These are phyloP conservation scores for Acanthosepion lycidas DNA, from an alignment of 2,888 invertebrate genomes.

Conservation along the genomic window DNA sequence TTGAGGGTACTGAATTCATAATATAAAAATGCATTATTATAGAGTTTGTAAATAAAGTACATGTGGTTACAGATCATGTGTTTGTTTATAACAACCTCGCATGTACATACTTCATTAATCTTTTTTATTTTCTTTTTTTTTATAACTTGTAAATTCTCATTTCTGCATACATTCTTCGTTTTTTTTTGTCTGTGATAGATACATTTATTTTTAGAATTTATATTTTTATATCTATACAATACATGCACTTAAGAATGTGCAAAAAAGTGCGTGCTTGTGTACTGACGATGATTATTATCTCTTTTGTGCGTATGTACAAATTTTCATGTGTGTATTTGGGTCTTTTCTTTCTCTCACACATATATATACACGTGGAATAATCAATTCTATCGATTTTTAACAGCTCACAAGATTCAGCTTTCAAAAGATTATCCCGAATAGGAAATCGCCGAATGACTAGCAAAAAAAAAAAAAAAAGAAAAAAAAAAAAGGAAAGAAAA, in stretches of 20 bases:
- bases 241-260: not conserved
- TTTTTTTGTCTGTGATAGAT: too few species aligned
- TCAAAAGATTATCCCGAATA: not conserved
- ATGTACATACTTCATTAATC: too few species aligned
- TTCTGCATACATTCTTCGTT: too few species aligned
- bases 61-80: too few species aligned
- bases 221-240: too few species aligned
- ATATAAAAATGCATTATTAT: too few species aligned
- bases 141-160: too few species aligned
- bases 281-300: not conserved
- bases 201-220: too few species aligned
- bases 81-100: too few species aligned
- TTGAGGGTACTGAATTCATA: too few species aligned
- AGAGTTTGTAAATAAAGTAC: too few species aligned
- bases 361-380: constrained; percentile 17
- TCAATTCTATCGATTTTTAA: constrained; percentile 24
- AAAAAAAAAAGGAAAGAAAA: not conserved
- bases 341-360: not conserved
- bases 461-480: not conserved
- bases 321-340: not conserved
- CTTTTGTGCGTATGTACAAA: not conserved
- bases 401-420: not conserved
- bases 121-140: too few species aligned
- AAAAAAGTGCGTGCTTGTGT: not conserved
- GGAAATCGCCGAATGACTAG: not conserved